These are phyloP conservation scores for Megaustenia siamemsis DNA, from an alignment of 2,888 invertebrate species.

Conservation along the genomic window DNA sequence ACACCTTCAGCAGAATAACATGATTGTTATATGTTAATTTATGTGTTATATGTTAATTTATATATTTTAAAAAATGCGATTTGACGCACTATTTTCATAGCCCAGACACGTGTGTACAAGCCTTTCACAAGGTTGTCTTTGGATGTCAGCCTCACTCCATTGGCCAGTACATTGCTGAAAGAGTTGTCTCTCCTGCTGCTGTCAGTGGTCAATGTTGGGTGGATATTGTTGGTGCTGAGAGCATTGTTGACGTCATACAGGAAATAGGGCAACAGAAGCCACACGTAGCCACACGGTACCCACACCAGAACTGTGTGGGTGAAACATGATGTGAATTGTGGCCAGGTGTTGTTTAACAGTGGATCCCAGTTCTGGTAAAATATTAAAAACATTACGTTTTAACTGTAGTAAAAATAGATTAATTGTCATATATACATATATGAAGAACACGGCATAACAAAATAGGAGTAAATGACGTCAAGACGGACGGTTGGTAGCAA, in stretches of 20 bases:
- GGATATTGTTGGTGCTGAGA: conserved; percentile 36
- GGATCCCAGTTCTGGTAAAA: conserved; percentile 62
- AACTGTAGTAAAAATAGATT: background rate
- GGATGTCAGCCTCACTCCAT: background rate
- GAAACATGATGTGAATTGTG: conserved; percentile 93
- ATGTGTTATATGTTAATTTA: too few relatives aligned
- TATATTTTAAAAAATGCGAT: background rate
- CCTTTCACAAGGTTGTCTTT: background rate
- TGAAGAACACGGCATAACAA: too few relatives aligned
- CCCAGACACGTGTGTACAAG: background rate
- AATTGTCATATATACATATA: too few relatives aligned
- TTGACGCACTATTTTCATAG: background rate
- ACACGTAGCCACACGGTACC: conserved; percentile 92
- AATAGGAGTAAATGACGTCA: too few relatives aligned
- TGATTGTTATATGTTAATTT: too few relatives aligned
- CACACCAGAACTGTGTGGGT: conserved; percentile 93
- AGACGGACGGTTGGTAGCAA: too few relatives aligned
- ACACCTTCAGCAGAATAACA: too few relatives aligned
- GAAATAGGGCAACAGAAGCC: conserved; percentile 86
- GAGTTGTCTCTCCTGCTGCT: background rate
- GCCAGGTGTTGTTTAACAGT: conserved; percentile 68
- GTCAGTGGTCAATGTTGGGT: background rate
- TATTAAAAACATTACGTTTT: background rate
- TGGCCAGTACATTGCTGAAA: background rate
- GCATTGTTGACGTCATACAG: conserved; percentile 58